These are phyloP conservation scores for Lepisosteus osseus DNA, from an alignment of 2,113 vertebrate species.

Conservation along the genomic window DNA sequence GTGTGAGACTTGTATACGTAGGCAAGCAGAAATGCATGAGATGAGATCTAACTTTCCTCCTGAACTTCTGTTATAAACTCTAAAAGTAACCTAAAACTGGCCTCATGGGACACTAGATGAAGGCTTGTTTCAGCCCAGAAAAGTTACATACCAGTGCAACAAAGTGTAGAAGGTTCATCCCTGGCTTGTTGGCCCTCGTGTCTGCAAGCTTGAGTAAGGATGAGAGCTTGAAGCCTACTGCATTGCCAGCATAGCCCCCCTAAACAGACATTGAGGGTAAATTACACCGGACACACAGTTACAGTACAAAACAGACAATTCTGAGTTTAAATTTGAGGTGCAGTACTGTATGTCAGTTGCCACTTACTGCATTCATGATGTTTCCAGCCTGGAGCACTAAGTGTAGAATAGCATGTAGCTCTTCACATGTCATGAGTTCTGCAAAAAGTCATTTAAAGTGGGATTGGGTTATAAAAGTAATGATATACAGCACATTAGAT, in stretches of 20 bases:
- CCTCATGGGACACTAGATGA: too few relatives aligned
- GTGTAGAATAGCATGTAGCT: slow-evolving; percentile 91
- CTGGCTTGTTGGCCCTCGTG: slow-evolving; percentile 96
- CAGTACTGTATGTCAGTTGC: not conserved
- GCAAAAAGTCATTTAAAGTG: slow-evolving; percentile 36
- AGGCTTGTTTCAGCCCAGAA: too few relatives aligned
- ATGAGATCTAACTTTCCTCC: too few relatives aligned
- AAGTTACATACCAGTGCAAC: slow-evolving; percentile 82
- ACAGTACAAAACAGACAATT: not conserved
- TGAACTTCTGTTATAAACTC: too few relatives aligned
- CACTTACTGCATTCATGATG: slow-evolving; percentile 95
- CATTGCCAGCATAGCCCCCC: slow-evolving; percentile 97
- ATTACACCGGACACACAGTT: not conserved
- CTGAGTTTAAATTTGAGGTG: too few relatives aligned
- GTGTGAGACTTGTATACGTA: too few relatives aligned
- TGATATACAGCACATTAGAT: too few relatives aligned
- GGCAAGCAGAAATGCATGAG: too few relatives aligned
- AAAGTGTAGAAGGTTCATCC: slow-evolving; percentile 96
- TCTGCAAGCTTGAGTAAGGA: slow-evolving; percentile 93
- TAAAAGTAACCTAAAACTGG: too few relatives aligned
- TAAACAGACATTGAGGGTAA: slow-evolving; percentile 44
- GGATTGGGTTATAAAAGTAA: too few relatives aligned
- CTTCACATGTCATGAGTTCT: slow-evolving; percentile 92
- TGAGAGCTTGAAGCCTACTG: slow-evolving; percentile 93
- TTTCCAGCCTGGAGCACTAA: slow-evolving; percentile 96